Evolutionary conservation across 2,797 vertebrate genomes (phyloP).

Genomic region (Masticophis lateralis): DNA sequence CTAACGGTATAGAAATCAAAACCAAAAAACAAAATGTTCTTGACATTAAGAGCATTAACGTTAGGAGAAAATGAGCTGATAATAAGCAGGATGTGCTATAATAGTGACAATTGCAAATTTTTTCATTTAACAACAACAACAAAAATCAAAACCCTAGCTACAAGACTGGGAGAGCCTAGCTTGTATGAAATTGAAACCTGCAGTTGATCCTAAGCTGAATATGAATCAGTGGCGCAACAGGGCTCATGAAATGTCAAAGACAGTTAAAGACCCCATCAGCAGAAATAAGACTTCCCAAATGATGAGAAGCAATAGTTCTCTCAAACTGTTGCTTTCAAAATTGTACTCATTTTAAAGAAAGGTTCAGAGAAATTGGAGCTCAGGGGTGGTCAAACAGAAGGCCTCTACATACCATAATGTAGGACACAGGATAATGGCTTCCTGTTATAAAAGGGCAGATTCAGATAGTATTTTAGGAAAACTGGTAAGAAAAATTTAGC

Average conservation of each 20-base stretch:
- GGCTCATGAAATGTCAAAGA: neutral
- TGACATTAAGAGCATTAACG: neutral
- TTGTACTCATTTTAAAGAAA: neutral
- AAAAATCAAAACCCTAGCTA: neutral
- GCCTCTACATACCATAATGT: neutral
- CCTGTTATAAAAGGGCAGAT: neutral
- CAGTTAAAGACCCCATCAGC: neutral
- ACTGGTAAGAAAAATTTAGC: neutral
- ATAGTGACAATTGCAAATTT: neutral
- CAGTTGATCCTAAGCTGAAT: neutral
- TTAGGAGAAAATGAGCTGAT: neutral
- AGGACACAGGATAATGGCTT: neutral
- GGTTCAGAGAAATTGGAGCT: neutral
- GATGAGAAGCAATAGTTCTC: neutral
- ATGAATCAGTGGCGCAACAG: neutral
- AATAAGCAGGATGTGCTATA: neutral
- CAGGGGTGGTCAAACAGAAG: neutral
- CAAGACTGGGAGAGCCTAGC: neutral
- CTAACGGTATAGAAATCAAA: neutral
- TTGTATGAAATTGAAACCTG: neutral
- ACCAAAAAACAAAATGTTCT: neutral
- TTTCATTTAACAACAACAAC: neutral
- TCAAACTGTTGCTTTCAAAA: neutral
- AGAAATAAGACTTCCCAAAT: neutral
- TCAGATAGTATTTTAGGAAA: neutral